Percentiles rank a stretch among this genome's conserved stretches.
Evolutionary conservation across 2,797 vertebrate species (phyloP).

Genomic region (Morelia viridis): DNA sequence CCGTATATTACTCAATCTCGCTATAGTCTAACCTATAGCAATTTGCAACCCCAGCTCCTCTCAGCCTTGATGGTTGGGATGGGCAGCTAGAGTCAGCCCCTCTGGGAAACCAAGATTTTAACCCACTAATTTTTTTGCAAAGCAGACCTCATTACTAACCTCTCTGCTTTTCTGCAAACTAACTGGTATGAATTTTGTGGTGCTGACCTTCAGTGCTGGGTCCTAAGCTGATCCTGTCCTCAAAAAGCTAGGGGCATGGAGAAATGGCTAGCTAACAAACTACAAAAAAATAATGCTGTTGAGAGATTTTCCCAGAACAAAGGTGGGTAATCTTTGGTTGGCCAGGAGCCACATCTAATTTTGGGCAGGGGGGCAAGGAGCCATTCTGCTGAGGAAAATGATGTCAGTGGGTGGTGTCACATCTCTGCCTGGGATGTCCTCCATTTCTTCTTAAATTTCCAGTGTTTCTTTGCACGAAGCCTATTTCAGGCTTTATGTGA

Average conservation of each 20-base stretch:
- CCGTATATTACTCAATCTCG: not conserved
- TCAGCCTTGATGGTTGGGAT: not conserved
- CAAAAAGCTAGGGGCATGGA: no score
- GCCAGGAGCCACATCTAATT: not conserved
- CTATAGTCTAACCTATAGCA: not conserved
- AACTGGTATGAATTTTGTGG: not conserved
- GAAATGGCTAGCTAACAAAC: not conserved
- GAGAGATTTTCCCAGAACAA: not conserved
- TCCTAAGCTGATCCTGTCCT: not conserved
- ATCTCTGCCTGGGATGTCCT: not conserved
- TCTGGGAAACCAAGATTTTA: not conserved
- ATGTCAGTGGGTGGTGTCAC: not conserved
- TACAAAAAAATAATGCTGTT: not conserved
- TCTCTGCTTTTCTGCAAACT: not conserved
- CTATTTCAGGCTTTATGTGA: no score
- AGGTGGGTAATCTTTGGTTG: not conserved
- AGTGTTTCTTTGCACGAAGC: not conserved
- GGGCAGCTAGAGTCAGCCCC: constrained; percentile 4
- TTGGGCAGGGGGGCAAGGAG: not conserved
- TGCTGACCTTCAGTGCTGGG: not conserved
- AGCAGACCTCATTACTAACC: constrained; percentile 3
- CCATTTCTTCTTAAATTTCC: not conserved
- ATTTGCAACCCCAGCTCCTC: not conserved
- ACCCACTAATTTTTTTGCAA: constrained; percentile 9
- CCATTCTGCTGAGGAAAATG: not conserved